Percentiles rank a stretch among this genome's conserved stretches.
phyloP scores from a whole-genome alignment of 2,797 vertebrate genomes.

The Manis pentadactyla region DNA sequence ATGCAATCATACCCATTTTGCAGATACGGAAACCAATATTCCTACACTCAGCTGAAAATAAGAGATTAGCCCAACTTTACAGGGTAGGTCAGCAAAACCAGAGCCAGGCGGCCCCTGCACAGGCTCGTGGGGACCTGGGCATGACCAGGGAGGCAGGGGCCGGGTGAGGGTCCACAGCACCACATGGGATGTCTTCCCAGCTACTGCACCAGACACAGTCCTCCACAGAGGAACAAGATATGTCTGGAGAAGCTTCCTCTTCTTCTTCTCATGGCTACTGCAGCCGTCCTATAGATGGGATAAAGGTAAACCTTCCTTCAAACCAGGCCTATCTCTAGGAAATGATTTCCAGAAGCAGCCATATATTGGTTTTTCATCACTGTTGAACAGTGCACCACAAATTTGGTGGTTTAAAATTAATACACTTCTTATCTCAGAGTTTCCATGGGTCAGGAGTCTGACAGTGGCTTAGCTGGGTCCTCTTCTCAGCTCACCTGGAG shows the following conservation, averaged over 20 bases:
- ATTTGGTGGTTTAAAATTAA: background rate
- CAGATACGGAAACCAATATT: background rate
- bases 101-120: background rate
- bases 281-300: background rate
- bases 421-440: background rate
- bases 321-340: background rate
- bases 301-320: background rate
- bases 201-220: background rate
- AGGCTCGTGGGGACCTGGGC: background rate
- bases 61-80: background rate
- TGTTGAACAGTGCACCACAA: background rate
- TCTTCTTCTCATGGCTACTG: background rate
- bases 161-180: background rate
- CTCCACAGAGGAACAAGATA: background rate
- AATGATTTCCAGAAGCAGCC: background rate
- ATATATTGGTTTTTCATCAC: background rate
- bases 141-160: background rate
- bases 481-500: background rate
- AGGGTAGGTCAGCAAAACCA: background rate
- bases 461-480: background rate
- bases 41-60: background rate
- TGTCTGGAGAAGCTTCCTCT: background rate
- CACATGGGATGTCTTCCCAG: background rate
- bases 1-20: background rate
- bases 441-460: background rate